Conservation (phyloP, 2,113 vertebrate genomes). For the Dasyurus viverrinus region DNA sequence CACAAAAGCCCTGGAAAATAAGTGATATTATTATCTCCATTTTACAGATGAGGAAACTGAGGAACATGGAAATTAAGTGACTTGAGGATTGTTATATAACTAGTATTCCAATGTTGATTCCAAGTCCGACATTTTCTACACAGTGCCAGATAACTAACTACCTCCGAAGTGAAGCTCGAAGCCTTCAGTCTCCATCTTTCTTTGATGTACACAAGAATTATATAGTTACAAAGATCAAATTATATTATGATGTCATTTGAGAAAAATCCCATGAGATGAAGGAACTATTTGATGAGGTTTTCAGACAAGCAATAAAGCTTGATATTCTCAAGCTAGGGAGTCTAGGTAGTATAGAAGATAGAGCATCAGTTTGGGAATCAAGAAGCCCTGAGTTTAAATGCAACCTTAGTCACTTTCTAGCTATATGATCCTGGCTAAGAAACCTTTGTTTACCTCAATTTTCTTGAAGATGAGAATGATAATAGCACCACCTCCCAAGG, state of each 20-base stretch:
- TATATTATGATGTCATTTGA: neutral
- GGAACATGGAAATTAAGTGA: neutral
- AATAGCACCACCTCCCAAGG: no score
- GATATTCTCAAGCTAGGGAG: neutral
- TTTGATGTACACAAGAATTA: neutral
- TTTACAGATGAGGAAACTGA: neutral
- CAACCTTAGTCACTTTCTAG: neutral
- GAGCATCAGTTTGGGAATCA: neutral
- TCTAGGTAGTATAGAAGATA: neutral
- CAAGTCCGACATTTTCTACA: neutral
- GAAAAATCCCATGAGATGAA: neutral
- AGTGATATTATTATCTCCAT: neutral
- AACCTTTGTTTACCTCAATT: neutral
- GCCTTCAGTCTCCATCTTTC: neutral
- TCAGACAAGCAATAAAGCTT: neutral
- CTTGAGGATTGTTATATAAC: neutral
- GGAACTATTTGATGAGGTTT: neutral
- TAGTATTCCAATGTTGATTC: no score
- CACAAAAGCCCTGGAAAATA: no score
- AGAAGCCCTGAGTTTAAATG: neutral
- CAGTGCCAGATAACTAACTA: no score
- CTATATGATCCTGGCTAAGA: neutral
- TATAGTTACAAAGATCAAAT: neutral
- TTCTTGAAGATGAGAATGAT: neutral
- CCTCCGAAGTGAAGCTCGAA: neutral